Evolutionary conservation across 2,113 vertebrate species (phyloP).

Genomic region (Oryctolagus cuniculus): DNA sequence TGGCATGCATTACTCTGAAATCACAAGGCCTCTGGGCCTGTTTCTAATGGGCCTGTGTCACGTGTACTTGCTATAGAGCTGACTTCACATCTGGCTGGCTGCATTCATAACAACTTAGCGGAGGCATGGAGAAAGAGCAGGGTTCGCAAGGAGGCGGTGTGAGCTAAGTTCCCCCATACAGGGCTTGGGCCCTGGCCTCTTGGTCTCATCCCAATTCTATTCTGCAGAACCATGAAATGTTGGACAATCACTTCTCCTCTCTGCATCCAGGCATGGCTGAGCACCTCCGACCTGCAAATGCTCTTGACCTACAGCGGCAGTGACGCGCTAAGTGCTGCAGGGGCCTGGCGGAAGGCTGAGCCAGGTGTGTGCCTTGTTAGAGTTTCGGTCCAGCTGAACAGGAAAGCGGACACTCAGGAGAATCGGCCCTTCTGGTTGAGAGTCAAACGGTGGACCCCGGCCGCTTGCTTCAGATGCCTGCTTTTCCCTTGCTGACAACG

Average conservation of each 20-base stretch:
- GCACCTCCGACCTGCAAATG: background rate
- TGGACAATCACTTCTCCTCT: background rate
- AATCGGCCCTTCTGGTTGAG: accelerated
- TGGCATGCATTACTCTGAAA: background rate
- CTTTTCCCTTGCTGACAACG: background rate
- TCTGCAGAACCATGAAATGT: background rate
- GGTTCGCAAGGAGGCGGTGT: background rate
- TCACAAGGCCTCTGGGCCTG: background rate
- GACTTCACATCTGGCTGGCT: background rate
- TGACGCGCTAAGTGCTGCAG: background rate
- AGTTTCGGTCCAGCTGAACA: background rate
- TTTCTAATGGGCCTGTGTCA: background rate
- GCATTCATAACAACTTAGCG: background rate
- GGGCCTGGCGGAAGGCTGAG: background rate
- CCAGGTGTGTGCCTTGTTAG: background rate
- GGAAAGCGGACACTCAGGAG: background rate
- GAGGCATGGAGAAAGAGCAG: background rate
- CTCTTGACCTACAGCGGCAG: background rate
- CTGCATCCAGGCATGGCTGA: background rate
- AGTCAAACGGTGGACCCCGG: background rate
- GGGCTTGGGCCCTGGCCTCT: too few relatives aligned
- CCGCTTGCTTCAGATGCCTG: background rate
- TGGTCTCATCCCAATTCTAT: background rate
- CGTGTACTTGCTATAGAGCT: background rate
- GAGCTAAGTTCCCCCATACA: background rate